These are phyloP conservation scores for Bergia sp. DNA, from an alignment of 92 coral and sea anemone species.

Conservation along the genomic window DNA sequence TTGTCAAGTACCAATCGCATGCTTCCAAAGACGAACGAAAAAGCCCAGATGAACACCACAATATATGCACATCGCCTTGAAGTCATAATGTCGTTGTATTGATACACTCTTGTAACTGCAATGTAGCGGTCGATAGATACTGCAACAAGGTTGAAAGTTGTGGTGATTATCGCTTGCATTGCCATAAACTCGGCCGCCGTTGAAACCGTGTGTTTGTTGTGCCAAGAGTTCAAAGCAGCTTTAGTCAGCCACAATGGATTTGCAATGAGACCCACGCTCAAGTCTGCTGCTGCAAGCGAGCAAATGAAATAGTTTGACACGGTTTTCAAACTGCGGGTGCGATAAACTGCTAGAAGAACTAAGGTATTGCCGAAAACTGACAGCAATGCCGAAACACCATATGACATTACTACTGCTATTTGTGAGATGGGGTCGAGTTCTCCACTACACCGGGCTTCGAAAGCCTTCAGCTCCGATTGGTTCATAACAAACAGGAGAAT, in stretches of 20 bases:
- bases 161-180: constrained; percentile 39
- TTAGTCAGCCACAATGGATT: constrained; percentile 21
- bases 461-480: background rate
- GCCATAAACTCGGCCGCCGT: constrained; percentile 25
- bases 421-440: constrained; percentile 47
- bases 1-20: constrained; percentile 56
- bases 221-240: constrained; percentile 10
- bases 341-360: constrained; percentile 36
- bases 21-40: constrained; percentile 26
- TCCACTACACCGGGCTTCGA: constrained; percentile 50
- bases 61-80: constrained; percentile 13
- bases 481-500: background rate
- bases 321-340: constrained; percentile 5
- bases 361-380: constrained; percentile 22
- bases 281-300: constrained; percentile 44
- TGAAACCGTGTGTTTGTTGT: background rate
- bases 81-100: constrained; percentile 34
- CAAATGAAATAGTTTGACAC: constrained; percentile 47
- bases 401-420: background rate
- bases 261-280: constrained; percentile 32
- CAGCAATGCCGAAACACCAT: constrained; percentile 17
- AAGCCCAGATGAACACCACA: constrained; percentile 33
- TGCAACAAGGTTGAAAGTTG: constrained; percentile 37
- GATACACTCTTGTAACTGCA: constrained; percentile 30
- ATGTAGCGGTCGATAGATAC: constrained; percentile 40